Conservation (phyloP, 2,113 vertebrate species). For the Oreochromis niloticus region DNA sequence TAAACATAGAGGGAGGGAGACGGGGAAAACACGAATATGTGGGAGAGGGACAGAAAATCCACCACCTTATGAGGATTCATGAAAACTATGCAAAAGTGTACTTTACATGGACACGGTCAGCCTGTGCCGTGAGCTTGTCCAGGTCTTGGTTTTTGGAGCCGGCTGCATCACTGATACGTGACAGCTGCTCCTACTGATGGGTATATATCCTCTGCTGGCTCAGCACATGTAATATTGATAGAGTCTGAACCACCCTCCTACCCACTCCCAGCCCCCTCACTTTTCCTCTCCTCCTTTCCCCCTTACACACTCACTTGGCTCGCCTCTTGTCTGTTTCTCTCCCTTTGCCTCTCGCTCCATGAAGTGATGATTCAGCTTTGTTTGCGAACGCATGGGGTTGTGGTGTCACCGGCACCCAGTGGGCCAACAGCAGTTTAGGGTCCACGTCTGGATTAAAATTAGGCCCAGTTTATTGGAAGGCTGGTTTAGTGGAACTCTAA, state of each 20-base stretch:
- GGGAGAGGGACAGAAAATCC: background rate
- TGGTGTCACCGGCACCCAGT: background rate
- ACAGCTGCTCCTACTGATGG: slow-evolving; percentile 57
- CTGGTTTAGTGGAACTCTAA: slow-evolving; percentile 13
- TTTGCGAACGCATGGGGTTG: background rate
- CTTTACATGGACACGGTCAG: background rate
- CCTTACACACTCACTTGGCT: background rate
- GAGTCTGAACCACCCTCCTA: background rate
- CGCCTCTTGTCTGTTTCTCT: background rate
- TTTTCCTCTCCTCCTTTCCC: background rate
- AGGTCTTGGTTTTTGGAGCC: slow-evolving; percentile 25
- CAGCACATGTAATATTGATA: slow-evolving; percentile 61
- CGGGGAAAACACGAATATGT: background rate
- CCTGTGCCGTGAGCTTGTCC: background rate
- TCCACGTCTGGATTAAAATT: background rate
- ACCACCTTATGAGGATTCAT: background rate
- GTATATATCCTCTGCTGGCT: slow-evolving; percentile 49
- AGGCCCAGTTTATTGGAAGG: background rate
- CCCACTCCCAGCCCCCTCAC: background rate
- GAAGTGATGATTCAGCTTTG: background rate
- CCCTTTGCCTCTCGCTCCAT: background rate
- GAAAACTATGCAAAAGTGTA: background rate
- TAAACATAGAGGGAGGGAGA: background rate
- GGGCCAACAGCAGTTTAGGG: background rate
- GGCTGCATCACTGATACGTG: slow-evolving; percentile 33